These are phyloP conservation scores for Alethe diademata DNA, from an alignment of 2,113 vertebrate species.

Conservation along the genomic window DNA sequence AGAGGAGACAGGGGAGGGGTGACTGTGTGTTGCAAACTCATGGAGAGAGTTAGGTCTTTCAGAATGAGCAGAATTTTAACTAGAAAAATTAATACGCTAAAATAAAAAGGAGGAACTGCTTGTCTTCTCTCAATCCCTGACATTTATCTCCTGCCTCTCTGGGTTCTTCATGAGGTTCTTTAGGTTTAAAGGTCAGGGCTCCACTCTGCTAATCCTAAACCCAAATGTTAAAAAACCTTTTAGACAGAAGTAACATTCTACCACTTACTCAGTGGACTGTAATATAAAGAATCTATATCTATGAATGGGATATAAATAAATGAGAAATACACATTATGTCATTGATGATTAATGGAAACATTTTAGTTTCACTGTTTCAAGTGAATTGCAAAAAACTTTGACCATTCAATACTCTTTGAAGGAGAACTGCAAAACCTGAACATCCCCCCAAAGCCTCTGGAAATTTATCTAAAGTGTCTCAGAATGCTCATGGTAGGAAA, in stretches of 20 bases:
- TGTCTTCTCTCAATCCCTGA: neutral
- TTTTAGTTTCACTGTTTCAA: neutral
- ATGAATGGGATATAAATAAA: neutral
- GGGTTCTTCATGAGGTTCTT: neutral
- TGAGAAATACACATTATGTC: neutral
- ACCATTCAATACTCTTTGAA: neutral
- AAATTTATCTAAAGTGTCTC: neutral
- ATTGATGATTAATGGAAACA: neutral
- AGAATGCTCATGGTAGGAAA: neutral
- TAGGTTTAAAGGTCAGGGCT: neutral
- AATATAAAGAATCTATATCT: neutral
- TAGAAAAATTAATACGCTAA: neutral
- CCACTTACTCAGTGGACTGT: neutral
- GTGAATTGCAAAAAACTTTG: neutral
- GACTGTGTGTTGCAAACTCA: neutral
- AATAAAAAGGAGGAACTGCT: neutral
- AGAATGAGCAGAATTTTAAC: neutral
- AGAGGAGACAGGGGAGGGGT: neutral
- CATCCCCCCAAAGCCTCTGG: neutral
- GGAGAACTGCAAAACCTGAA: neutral
- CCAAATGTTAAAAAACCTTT: neutral
- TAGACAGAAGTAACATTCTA: neutral
- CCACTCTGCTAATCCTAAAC: neutral
- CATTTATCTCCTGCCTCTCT: rapidly evolving
- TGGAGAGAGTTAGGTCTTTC: neutral